Evolutionary conservation across 2,113 vertebrate genomes (phyloP).

Genomic region (Heterotilapia buettikoferi): DNA sequence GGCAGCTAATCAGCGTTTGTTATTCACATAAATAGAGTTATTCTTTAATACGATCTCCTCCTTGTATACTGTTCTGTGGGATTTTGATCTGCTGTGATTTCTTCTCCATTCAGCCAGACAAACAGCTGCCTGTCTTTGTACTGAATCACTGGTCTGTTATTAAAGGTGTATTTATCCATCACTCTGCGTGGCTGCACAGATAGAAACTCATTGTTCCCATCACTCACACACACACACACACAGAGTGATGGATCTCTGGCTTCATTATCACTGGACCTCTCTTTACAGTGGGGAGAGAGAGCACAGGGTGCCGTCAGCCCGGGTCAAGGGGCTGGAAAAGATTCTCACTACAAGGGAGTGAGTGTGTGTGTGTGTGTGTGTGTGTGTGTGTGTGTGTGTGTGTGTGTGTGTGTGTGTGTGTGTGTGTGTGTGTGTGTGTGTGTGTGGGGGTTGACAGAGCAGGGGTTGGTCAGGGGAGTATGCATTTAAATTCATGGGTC

Average conservation of each 20-base stretch:
- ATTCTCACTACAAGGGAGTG: background rate
- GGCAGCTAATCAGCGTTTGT: rapidly evolving
- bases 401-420: background rate
- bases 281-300: background rate
- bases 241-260: constrained; percentile 8
- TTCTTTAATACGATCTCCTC: background rate
- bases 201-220: constrained; percentile 5
- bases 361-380: background rate
- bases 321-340: constrained; percentile 16
- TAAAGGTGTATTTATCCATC: constrained; percentile 33
- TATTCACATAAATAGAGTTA: background rate
- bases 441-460: background rate
- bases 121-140: background rate
- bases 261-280: constrained; percentile 33
- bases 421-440: background rate
- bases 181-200: background rate
- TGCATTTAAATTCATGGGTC: background rate
- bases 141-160: constrained; percentile 7
- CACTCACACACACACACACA: background rate
- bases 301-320: background rate
- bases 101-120: background rate
- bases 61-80: background rate
- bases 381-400: background rate
- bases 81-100: background rate
- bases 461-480: background rate